phyloP scores from a whole-genome alignment of 2,113 vertebrate species.

The Arvicanthis niloticus region DNA sequence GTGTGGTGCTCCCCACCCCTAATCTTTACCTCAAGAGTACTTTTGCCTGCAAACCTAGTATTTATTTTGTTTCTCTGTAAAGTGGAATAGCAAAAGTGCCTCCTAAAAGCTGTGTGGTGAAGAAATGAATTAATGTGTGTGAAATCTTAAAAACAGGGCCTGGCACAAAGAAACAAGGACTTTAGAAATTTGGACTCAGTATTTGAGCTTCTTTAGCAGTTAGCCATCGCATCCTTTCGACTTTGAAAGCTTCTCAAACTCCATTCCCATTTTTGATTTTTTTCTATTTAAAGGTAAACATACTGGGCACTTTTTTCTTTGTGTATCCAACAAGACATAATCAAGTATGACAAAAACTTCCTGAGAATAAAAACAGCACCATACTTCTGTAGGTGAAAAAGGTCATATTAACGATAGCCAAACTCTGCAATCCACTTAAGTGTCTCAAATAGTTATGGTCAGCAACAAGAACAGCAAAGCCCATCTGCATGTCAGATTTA shows the following conservation, averaged over 20 bases:
- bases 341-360: slow-evolving; percentile 49
- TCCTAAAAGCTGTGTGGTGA: neutral
- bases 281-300: slow-evolving; percentile 44
- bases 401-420: neutral
- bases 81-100: neutral
- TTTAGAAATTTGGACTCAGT: neutral
- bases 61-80: slow-evolving; percentile 30
- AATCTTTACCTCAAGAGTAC: neutral
- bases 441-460: neutral
- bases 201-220: neutral
- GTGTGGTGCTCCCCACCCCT: no score
- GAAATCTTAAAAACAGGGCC: neutral
- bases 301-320: neutral
- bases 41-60: neutral
- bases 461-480: slow-evolving; percentile 9
- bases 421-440: slow-evolving; percentile 16
- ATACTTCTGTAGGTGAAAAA: neutral
- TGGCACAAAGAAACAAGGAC: neutral
- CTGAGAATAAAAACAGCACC: neutral
- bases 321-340: slow-evolving; percentile 49
- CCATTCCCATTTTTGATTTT: slow-evolving; percentile 16
- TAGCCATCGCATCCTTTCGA: neutral
- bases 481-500: neutral
- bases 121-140: neutral
- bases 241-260: neutral